A percentile compares a stretch with the other conserved stretches of the same genome.
Evolutionary conservation across 2,113 vertebrate genomes (phyloP).

Genomic region (Grallaria varia): DNA sequence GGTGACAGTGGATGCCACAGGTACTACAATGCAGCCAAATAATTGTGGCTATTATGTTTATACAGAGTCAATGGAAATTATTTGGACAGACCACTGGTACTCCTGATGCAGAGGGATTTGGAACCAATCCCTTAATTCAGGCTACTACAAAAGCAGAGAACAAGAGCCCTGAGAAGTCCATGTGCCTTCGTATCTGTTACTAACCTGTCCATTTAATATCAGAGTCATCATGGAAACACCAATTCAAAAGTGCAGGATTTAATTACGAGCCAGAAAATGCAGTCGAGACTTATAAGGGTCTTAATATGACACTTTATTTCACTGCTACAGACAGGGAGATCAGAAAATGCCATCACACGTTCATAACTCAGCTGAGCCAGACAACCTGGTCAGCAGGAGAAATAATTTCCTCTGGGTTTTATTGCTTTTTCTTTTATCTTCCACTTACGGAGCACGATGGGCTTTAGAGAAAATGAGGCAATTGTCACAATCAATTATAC

Average conservation of each 20-base stretch:
- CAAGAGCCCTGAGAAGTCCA: not conserved
- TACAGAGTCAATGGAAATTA: not conserved
- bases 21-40: not conserved
- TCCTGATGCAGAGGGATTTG: not conserved
- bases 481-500: not conserved
- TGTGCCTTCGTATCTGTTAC: not conserved
- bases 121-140: not conserved
- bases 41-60: not conserved
- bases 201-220: not conserved
- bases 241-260: not conserved
- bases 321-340: not conserved
- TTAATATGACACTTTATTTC: not conserved
- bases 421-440: not conserved
- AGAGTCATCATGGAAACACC: not conserved
- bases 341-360: not conserved
- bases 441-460: accelerated
- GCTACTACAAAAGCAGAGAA: not conserved
- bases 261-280: not conserved
- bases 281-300: not conserved
- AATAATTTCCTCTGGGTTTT: not conserved
- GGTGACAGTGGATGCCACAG: not conserved
- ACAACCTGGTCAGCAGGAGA: not conserved
- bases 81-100: not conserved
- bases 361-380: not conserved
- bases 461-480: not conserved